Percentiles rank a stretch among this genome's conserved stretches.
phyloP scores from a whole-genome alignment of 2,888 invertebrate genomes.

The Tenthredo notha region DNA sequence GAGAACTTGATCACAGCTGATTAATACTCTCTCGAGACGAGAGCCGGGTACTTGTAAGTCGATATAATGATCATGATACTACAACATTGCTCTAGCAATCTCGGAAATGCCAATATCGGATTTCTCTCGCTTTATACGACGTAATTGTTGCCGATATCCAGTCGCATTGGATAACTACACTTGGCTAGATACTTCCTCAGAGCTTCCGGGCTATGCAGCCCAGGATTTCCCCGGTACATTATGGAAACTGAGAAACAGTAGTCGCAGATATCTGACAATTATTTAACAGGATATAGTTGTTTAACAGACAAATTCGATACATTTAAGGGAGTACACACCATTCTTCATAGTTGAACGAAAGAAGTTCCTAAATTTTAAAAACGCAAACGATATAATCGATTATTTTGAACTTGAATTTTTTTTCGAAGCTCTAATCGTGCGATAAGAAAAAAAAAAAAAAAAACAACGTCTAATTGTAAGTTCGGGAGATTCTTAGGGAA shows the following conservation, averaged over 20 bases:
- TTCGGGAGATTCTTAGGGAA: neutral
- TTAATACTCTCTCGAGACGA: conserved; percentile 33
- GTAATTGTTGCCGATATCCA: conserved; percentile 36
- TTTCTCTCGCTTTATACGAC: conserved; percentile 28
- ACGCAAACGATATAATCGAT: neutral
- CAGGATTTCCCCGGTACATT: neutral
- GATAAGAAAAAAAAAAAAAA: neutral
- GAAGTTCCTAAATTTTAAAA: neutral
- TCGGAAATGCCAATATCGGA: conserved; percentile 41
- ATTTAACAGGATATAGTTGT: neutral
- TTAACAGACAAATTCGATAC: neutral
- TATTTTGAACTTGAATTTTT: neutral
- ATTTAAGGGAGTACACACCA: neutral
- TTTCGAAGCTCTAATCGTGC: neutral
- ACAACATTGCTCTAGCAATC: neutral
- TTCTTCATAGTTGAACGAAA: neutral
- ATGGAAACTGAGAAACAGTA: neutral
- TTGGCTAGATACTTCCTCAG: neutral
- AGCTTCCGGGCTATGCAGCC: neutral
- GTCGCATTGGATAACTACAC: conserved; percentile 21
- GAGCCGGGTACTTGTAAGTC: conserved; percentile 7
- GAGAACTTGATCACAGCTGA: neutral
- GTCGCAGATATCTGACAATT: neutral
- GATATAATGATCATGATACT: conserved; percentile 3
- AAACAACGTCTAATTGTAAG: neutral